Evolutionary conservation across 2,888 invertebrate genomes (phyloP).

Genomic region (Volucella zonaria): DNA sequence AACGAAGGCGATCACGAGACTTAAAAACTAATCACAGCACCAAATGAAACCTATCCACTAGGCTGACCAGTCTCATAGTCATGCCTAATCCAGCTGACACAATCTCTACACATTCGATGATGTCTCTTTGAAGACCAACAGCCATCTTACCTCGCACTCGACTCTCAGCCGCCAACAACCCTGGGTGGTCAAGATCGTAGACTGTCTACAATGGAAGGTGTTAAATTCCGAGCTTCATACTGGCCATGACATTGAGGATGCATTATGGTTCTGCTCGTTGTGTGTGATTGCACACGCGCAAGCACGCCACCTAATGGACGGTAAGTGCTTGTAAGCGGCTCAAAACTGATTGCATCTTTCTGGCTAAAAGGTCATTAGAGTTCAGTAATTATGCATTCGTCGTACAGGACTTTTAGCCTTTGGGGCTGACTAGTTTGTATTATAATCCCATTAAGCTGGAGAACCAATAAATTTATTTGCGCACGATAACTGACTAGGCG

Average conservation of each 20-base stretch:
- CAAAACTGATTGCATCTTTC: conserved; percentile 34
- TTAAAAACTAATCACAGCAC: conserved; percentile 67
- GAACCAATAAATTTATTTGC: conserved; percentile 70
- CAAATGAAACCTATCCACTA: conserved; percentile 37
- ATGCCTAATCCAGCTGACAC: conserved; percentile 64
- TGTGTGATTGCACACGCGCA: conserved; percentile 38
- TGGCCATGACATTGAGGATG: conserved; percentile 72
- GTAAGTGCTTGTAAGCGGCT: conserved; percentile 64
- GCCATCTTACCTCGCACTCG: conserved; percentile 59
- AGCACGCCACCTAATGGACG: conserved; percentile 50
- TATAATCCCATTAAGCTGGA: conserved; percentile 70
- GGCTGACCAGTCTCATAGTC: conserved; percentile 27
- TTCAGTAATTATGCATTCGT: conserved; percentile 62
- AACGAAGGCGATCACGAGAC: conserved; percentile 69
- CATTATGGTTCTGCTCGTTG: conserved; percentile 63
- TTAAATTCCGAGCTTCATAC: conserved; percentile 53
- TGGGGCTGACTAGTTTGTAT: conserved; percentile 44
- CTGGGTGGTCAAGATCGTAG: conserved; percentile 67
- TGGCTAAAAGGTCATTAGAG: conserved; percentile 68
- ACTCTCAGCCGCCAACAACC: conserved; percentile 51
- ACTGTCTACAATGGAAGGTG: conserved; percentile 46
- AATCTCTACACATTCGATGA: conserved; percentile 54
- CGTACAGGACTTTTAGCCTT: background rate
- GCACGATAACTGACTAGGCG: conserved; percentile 64
- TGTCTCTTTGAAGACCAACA: conserved; percentile 33